Conservation (phyloP, 2,113 vertebrate genomes). For the Rissa tridactyla region DNA sequence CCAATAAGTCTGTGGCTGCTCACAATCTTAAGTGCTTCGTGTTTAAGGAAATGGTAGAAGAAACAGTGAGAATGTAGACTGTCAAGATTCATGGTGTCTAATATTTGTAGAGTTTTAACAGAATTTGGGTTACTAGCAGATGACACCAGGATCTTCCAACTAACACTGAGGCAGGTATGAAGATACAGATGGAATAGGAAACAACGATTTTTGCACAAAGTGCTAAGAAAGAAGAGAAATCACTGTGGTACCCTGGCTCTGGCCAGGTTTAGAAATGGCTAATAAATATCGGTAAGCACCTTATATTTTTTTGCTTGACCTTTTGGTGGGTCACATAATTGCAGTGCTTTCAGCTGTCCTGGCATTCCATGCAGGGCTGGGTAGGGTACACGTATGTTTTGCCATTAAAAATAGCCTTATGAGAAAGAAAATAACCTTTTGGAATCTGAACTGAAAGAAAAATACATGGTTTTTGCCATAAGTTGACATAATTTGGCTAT, state of each 20-base stretch:
- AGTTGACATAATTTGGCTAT: conserved; percentile 52
- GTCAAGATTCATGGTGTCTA: not conserved
- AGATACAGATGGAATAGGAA: not conserved
- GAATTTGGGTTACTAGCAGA: not conserved
- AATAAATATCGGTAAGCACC: not conserved
- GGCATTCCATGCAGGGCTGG: not conserved
- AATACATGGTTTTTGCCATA: conserved; percentile 42
- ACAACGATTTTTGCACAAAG: not conserved
- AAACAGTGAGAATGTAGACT: not conserved
- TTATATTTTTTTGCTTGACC: not conserved
- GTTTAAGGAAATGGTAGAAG: not conserved
- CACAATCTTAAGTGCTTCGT: not conserved
- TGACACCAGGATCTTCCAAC: not conserved
- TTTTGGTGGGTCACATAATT: not conserved
- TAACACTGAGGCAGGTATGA: not conserved
- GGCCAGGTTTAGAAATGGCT: not conserved
- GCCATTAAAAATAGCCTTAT: conserved; percentile 61
- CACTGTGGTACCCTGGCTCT: not conserved
- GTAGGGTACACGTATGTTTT: not conserved
- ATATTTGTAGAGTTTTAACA: not conserved
- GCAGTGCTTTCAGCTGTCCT: conserved; percentile 1
- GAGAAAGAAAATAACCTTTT: conserved; percentile 57
- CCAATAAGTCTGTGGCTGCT: not conserved
- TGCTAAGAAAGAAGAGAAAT: not conserved
- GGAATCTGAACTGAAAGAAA: conserved; percentile 56